Percentiles rank a stretch among this genome's conserved stretches.
phyloP scores from a whole-genome alignment of 2,888 invertebrate genomes.

The Chromoteleia sp. region DNA sequence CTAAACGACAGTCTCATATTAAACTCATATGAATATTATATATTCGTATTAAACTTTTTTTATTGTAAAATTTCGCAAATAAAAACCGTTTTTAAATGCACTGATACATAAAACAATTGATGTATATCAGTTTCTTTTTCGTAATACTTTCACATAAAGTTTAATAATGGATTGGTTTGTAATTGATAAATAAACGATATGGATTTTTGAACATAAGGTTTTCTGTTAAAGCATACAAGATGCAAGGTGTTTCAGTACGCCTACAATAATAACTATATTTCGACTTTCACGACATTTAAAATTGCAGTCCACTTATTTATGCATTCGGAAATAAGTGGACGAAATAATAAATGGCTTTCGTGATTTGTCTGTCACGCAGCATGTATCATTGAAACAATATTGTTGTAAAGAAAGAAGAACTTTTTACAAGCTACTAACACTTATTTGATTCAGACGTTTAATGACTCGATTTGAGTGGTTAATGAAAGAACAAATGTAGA shows the following conservation, averaged over 20 bases:
- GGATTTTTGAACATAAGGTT: too few species aligned
- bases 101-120: too few species aligned
- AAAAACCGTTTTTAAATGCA: too few species aligned
- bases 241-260: not conserved
- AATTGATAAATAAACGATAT: too few species aligned
- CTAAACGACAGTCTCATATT: not conserved
- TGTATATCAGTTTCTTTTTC: too few species aligned
- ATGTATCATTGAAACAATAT: conserved; percentile 12
- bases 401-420: not conserved
- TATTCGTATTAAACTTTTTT: too few species aligned
- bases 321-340: conserved; percentile 17
- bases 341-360: conserved; percentile 15
- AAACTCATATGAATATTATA: conserved; percentile 9
- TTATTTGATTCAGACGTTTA: not conserved
- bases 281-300: conserved; percentile 40
- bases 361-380: conserved; percentile 21
- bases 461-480: conserved; percentile 12
- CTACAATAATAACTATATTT: conserved; percentile 25
- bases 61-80: too few species aligned
- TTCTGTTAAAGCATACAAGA: not conserved
- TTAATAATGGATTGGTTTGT: too few species aligned
- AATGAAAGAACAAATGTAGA: not conserved
- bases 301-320: conserved; percentile 27
- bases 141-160: too few species aligned
- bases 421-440: not conserved